Percentiles rank a stretch among this genome's conserved stretches.
Conservation (phyloP, 2,797 vertebrate species). For the Momotus momota region DNA sequence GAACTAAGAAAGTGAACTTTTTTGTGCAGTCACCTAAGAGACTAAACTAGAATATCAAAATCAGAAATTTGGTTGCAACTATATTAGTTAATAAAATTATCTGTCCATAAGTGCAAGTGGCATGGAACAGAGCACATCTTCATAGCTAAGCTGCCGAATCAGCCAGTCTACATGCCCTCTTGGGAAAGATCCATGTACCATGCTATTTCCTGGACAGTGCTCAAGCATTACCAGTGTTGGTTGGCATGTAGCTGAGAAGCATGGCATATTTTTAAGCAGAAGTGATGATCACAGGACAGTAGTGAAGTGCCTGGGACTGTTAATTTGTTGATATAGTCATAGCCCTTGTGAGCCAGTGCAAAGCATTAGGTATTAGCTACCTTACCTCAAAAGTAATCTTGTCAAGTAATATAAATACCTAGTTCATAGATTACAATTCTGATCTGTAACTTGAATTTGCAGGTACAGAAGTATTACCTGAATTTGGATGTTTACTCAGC, state of each 20-base stretch:
- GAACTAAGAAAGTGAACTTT: background rate
- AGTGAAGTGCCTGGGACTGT: background rate
- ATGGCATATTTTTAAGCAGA: background rate
- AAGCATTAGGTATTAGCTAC: background rate
- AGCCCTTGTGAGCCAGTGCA: rapidly evolving
- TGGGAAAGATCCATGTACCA: background rate
- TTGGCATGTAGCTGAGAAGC: background rate
- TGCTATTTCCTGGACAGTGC: background rate
- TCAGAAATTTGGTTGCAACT: background rate
- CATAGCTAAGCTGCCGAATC: background rate
- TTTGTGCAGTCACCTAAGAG: background rate
- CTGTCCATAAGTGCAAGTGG: background rate
- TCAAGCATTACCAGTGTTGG: background rate
- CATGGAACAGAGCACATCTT: background rate
- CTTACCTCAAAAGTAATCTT: background rate
- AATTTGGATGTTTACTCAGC: background rate
- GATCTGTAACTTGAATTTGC: background rate
- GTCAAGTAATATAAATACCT: background rate
- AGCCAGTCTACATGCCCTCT: background rate
- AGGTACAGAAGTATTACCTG: background rate
- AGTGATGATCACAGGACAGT: background rate
- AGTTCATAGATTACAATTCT: background rate
- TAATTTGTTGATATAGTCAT: background rate
- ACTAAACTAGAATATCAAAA: background rate
- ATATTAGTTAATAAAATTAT: background rate